Evolutionary conservation across 2,888 invertebrate genomes (phyloP).

Genomic region (Diachrysia chrysitis): DNA sequence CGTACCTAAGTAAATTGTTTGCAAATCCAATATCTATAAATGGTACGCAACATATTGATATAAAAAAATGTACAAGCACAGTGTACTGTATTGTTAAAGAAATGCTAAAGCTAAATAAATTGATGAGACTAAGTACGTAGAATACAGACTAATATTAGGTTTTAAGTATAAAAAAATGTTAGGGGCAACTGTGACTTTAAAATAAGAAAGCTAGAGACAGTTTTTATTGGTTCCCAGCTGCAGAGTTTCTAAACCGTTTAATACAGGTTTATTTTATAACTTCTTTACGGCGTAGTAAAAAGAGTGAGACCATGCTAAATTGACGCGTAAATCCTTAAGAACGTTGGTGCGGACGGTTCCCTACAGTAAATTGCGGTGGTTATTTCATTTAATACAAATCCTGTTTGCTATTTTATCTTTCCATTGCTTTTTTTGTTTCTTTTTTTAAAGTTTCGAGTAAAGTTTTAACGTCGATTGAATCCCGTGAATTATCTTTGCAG

Average conservation of each 20-base stretch:
- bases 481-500: background rate
- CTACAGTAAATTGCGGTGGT: slow-evolving; percentile 25
- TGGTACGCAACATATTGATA: too few species aligned
- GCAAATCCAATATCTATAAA: background rate
- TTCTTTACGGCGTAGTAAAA: slow-evolving; percentile 59
- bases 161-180: too few species aligned
- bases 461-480: background rate
- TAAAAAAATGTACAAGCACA: too few species aligned
- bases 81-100: too few species aligned
- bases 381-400: slow-evolving; percentile 34
- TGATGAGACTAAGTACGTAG: too few species aligned
- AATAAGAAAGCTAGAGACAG: slow-evolving; percentile 7
- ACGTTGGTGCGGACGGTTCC: slow-evolving; percentile 17
- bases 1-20: background rate
- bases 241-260: slow-evolving; percentile 43
- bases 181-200: background rate
- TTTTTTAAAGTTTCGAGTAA: background rate
- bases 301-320: slow-evolving; percentile 47
- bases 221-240: slow-evolving; percentile 32
- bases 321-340: slow-evolving; percentile 51
- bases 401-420: slow-evolving; percentile 14
- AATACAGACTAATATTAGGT: too few species aligned
- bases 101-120: too few species aligned
- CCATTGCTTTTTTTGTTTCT: background rate
- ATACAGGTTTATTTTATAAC: slow-evolving; percentile 57